Evolutionary conservation across 2,888 invertebrate species (phyloP).

Genomic region (Drosophila infuscata): DNA sequence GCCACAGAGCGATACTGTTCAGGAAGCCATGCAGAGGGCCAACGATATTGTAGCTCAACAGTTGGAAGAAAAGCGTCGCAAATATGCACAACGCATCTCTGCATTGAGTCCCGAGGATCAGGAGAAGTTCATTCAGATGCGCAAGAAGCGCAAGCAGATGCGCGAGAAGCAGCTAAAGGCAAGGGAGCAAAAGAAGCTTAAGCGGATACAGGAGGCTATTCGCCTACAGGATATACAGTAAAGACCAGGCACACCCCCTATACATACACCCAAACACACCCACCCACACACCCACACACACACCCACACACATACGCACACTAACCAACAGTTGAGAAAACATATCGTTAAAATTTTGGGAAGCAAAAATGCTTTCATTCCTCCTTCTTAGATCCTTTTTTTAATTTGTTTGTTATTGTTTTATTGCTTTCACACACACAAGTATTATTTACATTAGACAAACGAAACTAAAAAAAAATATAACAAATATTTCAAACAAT

Average conservation of each 20-base stretch:
- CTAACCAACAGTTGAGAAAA: conserved; percentile 32
- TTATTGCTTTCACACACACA: conserved; percentile 52
- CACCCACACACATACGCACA: conserved; percentile 28
- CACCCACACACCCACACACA: conserved; percentile 26
- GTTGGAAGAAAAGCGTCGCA: conserved; percentile 66
- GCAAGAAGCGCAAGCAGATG: conserved; percentile 77
- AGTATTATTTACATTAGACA: conserved; percentile 70
- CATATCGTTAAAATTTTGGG: conserved; percentile 46
- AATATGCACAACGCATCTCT: conserved; percentile 76
- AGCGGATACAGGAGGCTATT: conserved; percentile 69
- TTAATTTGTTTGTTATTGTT: conserved; percentile 30
- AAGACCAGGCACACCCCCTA: conserved; percentile 18
- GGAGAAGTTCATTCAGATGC: conserved; percentile 77
- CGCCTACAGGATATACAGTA: conserved; percentile 59
- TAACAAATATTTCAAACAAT: background rate
- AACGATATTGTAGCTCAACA: conserved; percentile 60
- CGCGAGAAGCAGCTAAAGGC: conserved; percentile 72
- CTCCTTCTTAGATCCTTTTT: conserved; percentile 20
- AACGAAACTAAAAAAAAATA: conserved; percentile 14
- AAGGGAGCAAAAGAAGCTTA: conserved; percentile 68
- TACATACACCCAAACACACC: conserved; percentile 18
- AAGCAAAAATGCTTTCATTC: conserved; percentile 27
- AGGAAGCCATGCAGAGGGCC: conserved; percentile 63
- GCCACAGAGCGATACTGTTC: conserved; percentile 58
- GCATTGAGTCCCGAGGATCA: conserved; percentile 82